Evolutionary conservation across 2,797 vertebrate genomes (phyloP), one percentile per base, ranked within the genome.

Genomic region (Danio tinwini): DNA sequence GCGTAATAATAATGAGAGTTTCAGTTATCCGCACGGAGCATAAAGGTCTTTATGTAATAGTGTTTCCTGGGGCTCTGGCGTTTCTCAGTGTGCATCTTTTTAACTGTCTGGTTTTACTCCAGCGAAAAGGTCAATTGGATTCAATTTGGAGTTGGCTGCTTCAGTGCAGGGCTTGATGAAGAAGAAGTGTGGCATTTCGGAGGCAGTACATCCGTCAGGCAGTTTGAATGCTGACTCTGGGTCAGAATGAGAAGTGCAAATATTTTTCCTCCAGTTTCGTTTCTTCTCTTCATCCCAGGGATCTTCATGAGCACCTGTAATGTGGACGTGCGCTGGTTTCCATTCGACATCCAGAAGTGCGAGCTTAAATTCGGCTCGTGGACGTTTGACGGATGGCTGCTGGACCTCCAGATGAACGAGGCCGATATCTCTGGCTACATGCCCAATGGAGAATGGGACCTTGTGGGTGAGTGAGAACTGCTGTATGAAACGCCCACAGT

Each of bases 281-380:
- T 39, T 21, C 39, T 50, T 62, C n/a, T 58, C 17, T 69, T 68
- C 13, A 29, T 17, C 9, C 14, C 86, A 95, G 94, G 94, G 7
- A 95, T 95, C 87, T 95, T 95, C 63, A 94, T 93, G 92, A 95
- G 94, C 83, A 94, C 94, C 1, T 95, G 94, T 82, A 94, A 93
- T 10, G 94, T 95, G 86, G 94, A 95, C 1, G 94, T 94, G 0
- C 93, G 94, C 85, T 95, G 94, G 94, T 95, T 95, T 80, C 94
- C 94, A 5, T 95, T 95, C 10, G 94, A 95, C 88, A 92, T 94
- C 76, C 94, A 95, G 86, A 91, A 90, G 81, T 95, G 94, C 5
- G 91, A 94, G 88, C 83, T 95, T 63, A 95, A 95, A 87, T 95
- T 95, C 16, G 94, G 94, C 78, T 95, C 94, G 0, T 95, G 94